Base-by-base conservation (phyloP, 1,140 invertebrate genomes). In the Polypedilum vanderplanki region DNA sequence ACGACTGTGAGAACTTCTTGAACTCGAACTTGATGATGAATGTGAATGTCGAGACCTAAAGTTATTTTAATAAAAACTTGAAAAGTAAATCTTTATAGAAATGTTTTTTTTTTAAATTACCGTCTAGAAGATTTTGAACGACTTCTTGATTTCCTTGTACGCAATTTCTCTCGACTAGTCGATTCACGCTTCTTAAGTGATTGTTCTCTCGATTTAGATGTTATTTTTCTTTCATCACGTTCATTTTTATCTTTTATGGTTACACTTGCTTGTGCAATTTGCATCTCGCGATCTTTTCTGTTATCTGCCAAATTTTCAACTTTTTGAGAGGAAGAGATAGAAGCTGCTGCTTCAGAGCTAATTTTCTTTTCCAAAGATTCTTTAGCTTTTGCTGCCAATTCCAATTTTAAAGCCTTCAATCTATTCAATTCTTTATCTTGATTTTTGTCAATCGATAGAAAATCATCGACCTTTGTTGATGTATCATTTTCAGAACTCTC, bases 341-440 rank as follows among this genome's bases (percentile, higher is more conserved):
- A 57, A 15, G 46, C n/a, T 57, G 65, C 65, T 9, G 17, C 17
- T 70, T 70, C 65, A 20, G 65, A 70, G 7, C n/a, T 70, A 20
- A 70, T 70, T 70, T 70, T 70, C 17, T 70, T 70, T 18, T 70
- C 65, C 5, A 70, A 9, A 5, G 65, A 70, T 75, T 87, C 87
- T 41, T 86, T 85, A 1, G 87, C 87, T 78, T 89, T 89, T 0
- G 88, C 88, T 0, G 88, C 88, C n/a, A 90, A 80, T 1, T 85
- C 88, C 17, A 83, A 85, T 77, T 89, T 88, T 1, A 90, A 78
- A 76, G 87, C 85, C 77, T 88, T 86, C 74, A 91, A 79, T 76
- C 90, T 88, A 76, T 86, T 85, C 33, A 88, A 78, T 76, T 90
- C 88, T 76, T 84, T 86, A 40, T 74, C 18, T 73, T 75, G 10